Evolutionary conservation across 2,797 vertebrate genomes (phyloP), one percentile per base, ranked within the genome.

Genomic region (Gallinago solitaria): DNA sequence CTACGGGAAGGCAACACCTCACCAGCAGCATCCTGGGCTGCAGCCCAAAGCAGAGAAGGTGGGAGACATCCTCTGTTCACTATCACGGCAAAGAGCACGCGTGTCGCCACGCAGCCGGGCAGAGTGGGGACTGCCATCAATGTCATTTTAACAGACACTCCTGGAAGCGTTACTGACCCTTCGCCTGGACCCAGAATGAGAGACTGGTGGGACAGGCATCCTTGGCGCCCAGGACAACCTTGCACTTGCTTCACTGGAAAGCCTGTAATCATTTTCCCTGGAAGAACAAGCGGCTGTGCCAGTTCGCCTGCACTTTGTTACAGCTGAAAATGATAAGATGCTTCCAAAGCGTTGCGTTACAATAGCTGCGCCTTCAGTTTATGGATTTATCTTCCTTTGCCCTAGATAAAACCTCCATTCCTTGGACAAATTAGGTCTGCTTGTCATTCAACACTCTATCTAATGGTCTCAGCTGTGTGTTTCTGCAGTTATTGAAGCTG

Each of bases 361-460:
- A 73, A 96, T 94, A 69, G 68, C 92, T 84, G 45, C 20, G 82
- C 89, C 90, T 95, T 93, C 24, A 9, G 39, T 63, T 80, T 67
- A 45, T 9, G 88, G 84, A 92, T 77, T 96, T 96, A 93, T 96
- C 92, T 97, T 90, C 78, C 69, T 77, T 84, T 95, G 83, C 69
- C 71, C 23, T 32, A 94, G 90, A 97, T 96, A 98, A 94, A 94
- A 97, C 94, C 95, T 78, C 78, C 95, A 95, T 95, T 97, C 93
- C 95, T 96, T 83, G 89, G 94, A 97, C 93, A 97, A 97, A 96
- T 97, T 95, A 96, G 77, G 91, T 82, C 90, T 90, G 92, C 95
- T 97, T 96, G 97, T 97, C 94, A 95, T 94, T 98, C 96, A 98
- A 67, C 94, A 95, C 96, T 91, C 90, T 83, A 94, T 82, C 82